A percentile compares a stretch with the other conserved stretches of the same genome.
These are phyloP conservation scores for Coregonus sp. DNA, from an alignment of 2,797 vertebrate genomes.

Conservation along the genomic window DNA sequence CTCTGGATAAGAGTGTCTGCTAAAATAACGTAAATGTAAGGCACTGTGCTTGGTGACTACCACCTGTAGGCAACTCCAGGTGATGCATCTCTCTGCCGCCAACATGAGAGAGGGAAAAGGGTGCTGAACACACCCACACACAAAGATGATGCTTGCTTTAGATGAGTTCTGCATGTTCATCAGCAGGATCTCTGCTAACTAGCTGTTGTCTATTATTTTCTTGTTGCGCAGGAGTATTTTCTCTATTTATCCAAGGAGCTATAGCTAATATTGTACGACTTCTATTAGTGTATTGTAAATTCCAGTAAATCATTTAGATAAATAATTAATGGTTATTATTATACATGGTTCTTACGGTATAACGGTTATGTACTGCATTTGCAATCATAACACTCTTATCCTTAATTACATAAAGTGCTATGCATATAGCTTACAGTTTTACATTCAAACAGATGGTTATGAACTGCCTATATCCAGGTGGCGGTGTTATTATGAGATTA, in stretches of 20 bases:
- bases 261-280: conserved; percentile 23
- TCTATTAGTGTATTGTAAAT: conserved; percentile 24
- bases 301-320: conserved; percentile 39
- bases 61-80: conserved; percentile 61
- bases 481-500: conserved; percentile 18
- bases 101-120: conserved; percentile 1
- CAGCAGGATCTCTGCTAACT: conserved; percentile 42
- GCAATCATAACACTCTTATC: background rate
- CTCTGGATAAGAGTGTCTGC: no score
- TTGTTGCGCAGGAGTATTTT: conserved; percentile 21
- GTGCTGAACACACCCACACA: background rate
- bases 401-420: background rate
- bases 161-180: conserved; percentile 57
- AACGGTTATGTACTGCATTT: background rate
- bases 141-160: background rate
- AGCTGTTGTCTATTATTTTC: conserved; percentile 44
- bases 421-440: conserved; percentile 19
- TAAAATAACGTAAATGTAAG: no score
- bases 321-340: background rate
- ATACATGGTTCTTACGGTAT: conserved; percentile 31
- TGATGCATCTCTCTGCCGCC: conserved; percentile 39
- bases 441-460: conserved; percentile 24
- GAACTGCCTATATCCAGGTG: conserved; percentile 31
- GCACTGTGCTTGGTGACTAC: conserved; percentile 26
- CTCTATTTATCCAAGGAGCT: background rate